phyloP scores from a whole-genome alignment of 2,797 vertebrate genomes.

The Lithobates sylvaticus region DNA sequence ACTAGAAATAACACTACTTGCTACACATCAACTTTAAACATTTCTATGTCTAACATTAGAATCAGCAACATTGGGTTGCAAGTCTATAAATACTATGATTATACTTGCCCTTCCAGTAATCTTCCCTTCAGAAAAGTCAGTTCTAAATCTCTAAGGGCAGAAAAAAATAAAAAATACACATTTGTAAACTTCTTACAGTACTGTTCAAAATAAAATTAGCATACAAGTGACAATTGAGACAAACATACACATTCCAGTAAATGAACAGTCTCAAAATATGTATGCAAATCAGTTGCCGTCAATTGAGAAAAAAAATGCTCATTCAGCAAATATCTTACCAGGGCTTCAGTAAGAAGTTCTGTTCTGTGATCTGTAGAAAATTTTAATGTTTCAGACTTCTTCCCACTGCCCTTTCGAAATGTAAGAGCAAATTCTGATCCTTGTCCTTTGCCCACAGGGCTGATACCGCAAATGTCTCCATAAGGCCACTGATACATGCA shows the following conservation, averaged over 20 bases:
- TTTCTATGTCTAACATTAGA: no score
- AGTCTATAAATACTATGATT: background rate
- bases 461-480: constrained; percentile 95
- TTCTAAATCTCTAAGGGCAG: constrained; percentile 89
- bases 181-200: background rate
- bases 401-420: constrained; percentile 95
- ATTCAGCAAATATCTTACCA: constrained; percentile 80
- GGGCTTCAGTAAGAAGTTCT: constrained; percentile 95
- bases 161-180: background rate
- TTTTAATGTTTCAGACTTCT: constrained; percentile 97
- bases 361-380: constrained; percentile 98
- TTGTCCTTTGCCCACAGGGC: constrained; percentile 96
- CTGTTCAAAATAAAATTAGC: background rate
- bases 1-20: no score
- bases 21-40: no score
- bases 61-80: background rate
- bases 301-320: background rate
- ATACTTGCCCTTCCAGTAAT: constrained; percentile 96
- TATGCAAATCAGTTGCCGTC: background rate
- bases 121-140: constrained; percentile 98
- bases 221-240: background rate
- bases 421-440: constrained; percentile 98
- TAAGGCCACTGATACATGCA: constrained; percentile 90
- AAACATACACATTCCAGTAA: background rate
- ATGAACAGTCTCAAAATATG: background rate